Conservation (phyloP, 2,888 invertebrate genomes). For the Bruchidius siliquastri region DNA sequence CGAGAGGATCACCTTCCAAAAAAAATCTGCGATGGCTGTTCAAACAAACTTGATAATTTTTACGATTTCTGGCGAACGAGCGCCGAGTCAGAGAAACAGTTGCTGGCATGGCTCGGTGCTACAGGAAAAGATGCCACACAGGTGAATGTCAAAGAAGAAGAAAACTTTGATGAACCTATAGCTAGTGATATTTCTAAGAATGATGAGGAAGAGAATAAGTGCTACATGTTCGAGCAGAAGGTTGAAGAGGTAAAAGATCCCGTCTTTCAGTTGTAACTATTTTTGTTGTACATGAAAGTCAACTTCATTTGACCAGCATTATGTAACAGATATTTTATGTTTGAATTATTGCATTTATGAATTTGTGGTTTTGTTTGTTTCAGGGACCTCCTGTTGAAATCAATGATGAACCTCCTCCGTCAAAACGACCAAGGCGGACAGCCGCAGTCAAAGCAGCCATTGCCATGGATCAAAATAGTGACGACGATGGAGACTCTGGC, state of each 20-base stretch:
- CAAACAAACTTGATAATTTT: conserved; percentile 65
- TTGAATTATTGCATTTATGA: not conserved
- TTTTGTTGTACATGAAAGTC: not conserved
- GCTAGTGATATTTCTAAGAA: conserved; percentile 14
- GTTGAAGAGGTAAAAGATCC: conserved; percentile 18
- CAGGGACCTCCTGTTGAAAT: conserved; percentile 15
- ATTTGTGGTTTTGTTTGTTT: conserved; percentile 6
- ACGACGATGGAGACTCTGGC: conserved; percentile 35
- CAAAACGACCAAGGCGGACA: conserved; percentile 39
- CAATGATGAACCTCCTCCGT: conserved; percentile 26
- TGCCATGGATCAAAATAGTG: conserved; percentile 32
- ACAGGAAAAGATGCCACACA: conserved; percentile 23
- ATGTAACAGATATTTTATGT: too few species aligned
- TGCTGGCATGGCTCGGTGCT: conserved; percentile 41
- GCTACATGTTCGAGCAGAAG: conserved; percentile 20
- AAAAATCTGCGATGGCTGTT: conserved; percentile 67
- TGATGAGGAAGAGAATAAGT: conserved; percentile 21
- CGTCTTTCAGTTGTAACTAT: not conserved
- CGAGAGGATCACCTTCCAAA: conserved; percentile 65
- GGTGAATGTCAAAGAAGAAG: conserved; percentile 30
- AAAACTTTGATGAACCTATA: conserved; percentile 19
- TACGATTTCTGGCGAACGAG: conserved; percentile 70
- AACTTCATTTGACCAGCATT: too few species aligned
- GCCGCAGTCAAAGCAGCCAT: conserved; percentile 37
- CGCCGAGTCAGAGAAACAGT: conserved; percentile 58